Percentiles rank a stretch among this genome's conserved stretches.
Evolutionary conservation across 2,888 invertebrate species (phyloP).

Genomic region (Mystacides longicornis): DNA sequence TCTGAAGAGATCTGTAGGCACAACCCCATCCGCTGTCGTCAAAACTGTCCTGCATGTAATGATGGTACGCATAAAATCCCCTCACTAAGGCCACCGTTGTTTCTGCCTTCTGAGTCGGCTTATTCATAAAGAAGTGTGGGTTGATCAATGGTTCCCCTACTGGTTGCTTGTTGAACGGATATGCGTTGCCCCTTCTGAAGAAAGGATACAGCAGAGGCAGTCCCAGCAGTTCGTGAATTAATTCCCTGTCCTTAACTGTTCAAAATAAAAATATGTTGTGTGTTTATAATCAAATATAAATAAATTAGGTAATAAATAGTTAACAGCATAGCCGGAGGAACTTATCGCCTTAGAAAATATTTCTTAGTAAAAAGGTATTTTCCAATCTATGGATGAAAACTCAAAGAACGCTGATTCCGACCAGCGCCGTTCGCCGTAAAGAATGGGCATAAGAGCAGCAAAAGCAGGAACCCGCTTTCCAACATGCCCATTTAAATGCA

Average conservation of each 20-base stretch:
- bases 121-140: slow-evolving; percentile 60
- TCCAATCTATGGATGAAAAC: no score
- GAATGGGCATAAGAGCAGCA: no score
- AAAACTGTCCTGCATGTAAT: slow-evolving; percentile 91
- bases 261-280: not conserved
- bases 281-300: not conserved
- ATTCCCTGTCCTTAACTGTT: slow-evolving; percentile 56
- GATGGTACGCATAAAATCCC: slow-evolving; percentile 89
- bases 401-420: no score
- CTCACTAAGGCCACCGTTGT: slow-evolving; percentile 51
- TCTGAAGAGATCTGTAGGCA: slow-evolving; percentile 96
- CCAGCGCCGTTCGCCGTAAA: no score
- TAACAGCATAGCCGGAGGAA: no score
- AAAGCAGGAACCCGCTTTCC: no score
- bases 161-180: slow-evolving; percentile 45
- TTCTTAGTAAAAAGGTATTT: no score
- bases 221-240: slow-evolving; percentile 64
- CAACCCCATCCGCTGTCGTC: slow-evolving; percentile 99
- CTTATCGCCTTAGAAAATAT: no score
- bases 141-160: slow-evolving; percentile 53
- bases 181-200: slow-evolving; percentile 67
- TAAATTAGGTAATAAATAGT: not conserved
- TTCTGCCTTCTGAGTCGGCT: slow-evolving; percentile 33
- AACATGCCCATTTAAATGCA: no score
- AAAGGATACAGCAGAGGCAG: slow-evolving; percentile 62